These are phyloP conservation scores for Tragelaphus scriptus DNA, from an alignment of 2,113 vertebrate genomes.

Conservation along the genomic window DNA sequence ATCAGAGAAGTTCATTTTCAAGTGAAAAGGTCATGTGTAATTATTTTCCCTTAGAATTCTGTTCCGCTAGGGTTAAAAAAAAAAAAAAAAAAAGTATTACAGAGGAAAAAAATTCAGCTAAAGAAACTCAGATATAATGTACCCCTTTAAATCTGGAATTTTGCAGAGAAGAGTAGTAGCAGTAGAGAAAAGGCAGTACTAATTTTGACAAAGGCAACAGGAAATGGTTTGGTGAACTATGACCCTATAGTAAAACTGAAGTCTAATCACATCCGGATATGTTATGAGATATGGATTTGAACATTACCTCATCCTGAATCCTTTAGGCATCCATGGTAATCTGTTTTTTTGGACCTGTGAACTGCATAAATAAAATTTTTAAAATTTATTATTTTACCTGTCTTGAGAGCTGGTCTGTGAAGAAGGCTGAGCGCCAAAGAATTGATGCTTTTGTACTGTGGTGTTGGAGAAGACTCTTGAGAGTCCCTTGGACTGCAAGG, in stretches of 20 bases:
- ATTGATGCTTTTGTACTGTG: no score
- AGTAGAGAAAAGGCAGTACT: not conserved
- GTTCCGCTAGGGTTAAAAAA: not conserved
- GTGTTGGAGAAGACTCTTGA: no score
- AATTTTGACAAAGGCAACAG: slow-evolving; percentile 33
- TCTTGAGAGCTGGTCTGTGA: no score
- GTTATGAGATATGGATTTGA: not conserved
- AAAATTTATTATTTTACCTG: not conserved
- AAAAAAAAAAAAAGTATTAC: not conserved
- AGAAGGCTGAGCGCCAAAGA: no score
- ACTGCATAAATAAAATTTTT: not conserved
- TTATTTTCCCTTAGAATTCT: slow-evolving; percentile 48
- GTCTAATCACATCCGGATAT: not conserved
- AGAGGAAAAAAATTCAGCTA: not conserved
- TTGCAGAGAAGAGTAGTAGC: not conserved
- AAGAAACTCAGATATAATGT: not conserved
- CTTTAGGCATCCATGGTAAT: not conserved
- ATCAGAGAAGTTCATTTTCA: slow-evolving; percentile 41
- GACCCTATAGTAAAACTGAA: slow-evolving; percentile 3
- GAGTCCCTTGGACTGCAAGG: no score
- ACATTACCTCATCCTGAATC: not conserved
- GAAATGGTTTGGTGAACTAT: slow-evolving; percentile 42
- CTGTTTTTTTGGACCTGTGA: not conserved
- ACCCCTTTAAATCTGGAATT: not conserved
- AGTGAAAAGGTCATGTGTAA: slow-evolving; percentile 52